A percentile compares a stretch with the other conserved stretches of the same genome.
phyloP scores from a whole-genome alignment of 2,888 invertebrate genomes.

The Spisula subtruncata region DNA sequence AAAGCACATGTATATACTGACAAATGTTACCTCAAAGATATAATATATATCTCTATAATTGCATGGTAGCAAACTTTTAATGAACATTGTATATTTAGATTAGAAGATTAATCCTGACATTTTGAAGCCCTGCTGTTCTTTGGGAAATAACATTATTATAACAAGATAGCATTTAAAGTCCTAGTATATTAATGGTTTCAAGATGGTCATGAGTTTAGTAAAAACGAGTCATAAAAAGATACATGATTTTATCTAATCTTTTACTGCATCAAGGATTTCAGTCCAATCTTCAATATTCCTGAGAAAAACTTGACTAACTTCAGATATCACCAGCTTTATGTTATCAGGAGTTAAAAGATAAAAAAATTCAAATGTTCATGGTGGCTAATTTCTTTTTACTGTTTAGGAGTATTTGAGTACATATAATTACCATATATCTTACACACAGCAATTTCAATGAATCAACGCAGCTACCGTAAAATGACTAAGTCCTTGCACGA shows the following conservation, averaged over 20 bases:
- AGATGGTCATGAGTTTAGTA: constrained; percentile 14
- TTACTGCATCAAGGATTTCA: not conserved
- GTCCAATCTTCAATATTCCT: constrained; percentile 16
- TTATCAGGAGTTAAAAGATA: constrained; percentile 18
- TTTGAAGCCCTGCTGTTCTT: not conserved
- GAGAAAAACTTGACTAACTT: constrained; percentile 1
- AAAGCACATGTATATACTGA: too few relatives aligned
- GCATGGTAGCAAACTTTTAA: not conserved
- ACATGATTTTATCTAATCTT: constrained; percentile 9
- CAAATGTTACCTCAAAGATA: too few relatives aligned
- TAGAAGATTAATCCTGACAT: not conserved
- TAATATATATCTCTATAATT: not conserved
- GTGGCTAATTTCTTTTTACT: not conserved
- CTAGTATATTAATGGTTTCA: not conserved
- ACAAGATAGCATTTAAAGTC: constrained; percentile 11
- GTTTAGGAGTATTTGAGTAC: not conserved
- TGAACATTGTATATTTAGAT: not conserved
- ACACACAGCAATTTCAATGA: not conserved
- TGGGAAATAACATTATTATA: not conserved
- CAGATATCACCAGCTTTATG: not conserved
- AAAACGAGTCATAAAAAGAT: constrained; percentile 12
- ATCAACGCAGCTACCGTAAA: not conserved
- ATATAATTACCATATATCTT: not conserved
- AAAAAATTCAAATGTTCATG: not conserved
- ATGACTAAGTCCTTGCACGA: not conserved